These are phyloP conservation scores for Apoda limacodes DNA, from an alignment of 2,888 invertebrate genomes.

Conservation along the genomic window DNA sequence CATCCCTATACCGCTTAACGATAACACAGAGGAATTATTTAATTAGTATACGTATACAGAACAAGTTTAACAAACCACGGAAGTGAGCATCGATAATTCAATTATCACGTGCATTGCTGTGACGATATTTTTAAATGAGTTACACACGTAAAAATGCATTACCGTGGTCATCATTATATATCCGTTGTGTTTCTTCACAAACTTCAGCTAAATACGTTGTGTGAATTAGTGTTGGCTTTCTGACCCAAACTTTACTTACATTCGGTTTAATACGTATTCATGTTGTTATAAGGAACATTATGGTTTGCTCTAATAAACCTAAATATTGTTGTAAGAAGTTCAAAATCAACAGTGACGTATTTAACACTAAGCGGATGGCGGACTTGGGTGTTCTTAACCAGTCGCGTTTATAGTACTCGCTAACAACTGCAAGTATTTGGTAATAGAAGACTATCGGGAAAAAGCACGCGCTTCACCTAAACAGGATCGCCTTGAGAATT, in stretches of 20 bases:
- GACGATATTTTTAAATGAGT: constrained; percentile 52
- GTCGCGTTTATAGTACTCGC: constrained; percentile 44
- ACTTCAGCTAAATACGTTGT: constrained; percentile 61
- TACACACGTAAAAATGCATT: constrained; percentile 60
- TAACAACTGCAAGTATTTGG: constrained; percentile 45
- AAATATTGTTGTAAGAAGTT: constrained; percentile 36
- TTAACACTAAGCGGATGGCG: constrained; percentile 46
- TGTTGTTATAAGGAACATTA: constrained; percentile 33
- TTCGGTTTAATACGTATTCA: constrained; percentile 24
- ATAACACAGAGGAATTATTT: too few relatives aligned
- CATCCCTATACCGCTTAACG: too few relatives aligned
- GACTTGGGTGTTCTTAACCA: constrained; percentile 63
- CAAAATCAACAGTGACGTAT: constrained; percentile 60
- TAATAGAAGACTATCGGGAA: constrained; percentile 35
- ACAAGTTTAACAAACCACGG: too few relatives aligned
- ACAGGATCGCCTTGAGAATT: constrained; percentile 1
- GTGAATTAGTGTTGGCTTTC: constrained; percentile 54
- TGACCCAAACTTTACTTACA: constrained; percentile 22
- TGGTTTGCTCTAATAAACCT: too few relatives aligned
- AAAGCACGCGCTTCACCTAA: constrained; percentile 16
- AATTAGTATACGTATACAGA: too few relatives aligned
- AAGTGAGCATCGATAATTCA: constrained; percentile 57
- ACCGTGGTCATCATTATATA: constrained; percentile 57
- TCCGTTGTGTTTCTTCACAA: constrained; percentile 61
- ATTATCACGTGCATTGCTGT: constrained; percentile 48